Evolutionary conservation across 2,113 vertebrate genomes (phyloP).

Genomic region (Oenanthe melanoleuca): DNA sequence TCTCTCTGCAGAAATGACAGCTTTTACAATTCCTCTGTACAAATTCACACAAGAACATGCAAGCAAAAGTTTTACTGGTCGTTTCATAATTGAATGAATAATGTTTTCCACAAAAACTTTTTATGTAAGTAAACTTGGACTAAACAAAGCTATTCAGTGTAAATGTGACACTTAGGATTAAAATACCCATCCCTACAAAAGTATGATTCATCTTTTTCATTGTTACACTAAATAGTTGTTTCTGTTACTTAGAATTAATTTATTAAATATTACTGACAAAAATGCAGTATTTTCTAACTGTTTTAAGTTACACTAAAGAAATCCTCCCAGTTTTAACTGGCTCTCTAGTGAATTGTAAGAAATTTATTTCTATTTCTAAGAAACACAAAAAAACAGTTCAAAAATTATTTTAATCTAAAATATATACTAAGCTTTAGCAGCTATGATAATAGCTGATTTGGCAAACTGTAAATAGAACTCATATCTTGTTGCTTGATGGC

Average conservation of each 20-base stretch:
- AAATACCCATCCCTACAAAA: background rate
- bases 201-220: background rate
- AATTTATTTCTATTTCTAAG: background rate
- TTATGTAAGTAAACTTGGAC: background rate
- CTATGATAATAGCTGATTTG: background rate
- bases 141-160: background rate
- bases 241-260: background rate
- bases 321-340: background rate
- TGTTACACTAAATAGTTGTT: background rate
- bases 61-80: background rate
- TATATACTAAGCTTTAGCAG: background rate
- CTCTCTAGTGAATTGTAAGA: background rate
- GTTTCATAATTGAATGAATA: background rate
- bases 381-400: background rate
- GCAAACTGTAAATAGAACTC: background rate
- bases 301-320: background rate
- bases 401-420: background rate
- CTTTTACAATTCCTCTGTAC: background rate
- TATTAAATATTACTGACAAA: background rate
- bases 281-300: background rate
- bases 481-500: background rate
- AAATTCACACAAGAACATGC: background rate
- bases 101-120: background rate
- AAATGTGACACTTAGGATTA: background rate
- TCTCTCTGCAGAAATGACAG: background rate